Evolutionary conservation across 1,140 invertebrate genomes (phyloP), one percentile per base, ranked within the genome.

Genomic region (Drosophila leontia): DNA sequence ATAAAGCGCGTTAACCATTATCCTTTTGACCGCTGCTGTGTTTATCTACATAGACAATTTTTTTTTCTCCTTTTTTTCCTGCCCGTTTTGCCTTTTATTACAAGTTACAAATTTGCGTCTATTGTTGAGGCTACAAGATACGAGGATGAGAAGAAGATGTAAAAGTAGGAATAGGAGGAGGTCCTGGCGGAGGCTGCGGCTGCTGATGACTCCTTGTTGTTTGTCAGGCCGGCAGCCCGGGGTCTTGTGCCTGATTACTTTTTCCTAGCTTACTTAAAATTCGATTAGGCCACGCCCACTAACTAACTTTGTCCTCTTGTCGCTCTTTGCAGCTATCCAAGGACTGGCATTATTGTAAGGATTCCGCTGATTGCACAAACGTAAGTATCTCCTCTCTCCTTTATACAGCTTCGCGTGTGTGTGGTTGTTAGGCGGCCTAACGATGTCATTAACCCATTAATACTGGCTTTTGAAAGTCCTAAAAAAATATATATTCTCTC

Each of bases 41-140:
- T 53, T 67, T 44, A 56, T 37, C 41, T 45, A 59, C 51, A 48
- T 44, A 58, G 72, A 75, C 59, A 12, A 4, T 39, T 23, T 75
- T 75, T 39, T 50, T 39, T 55, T 50, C 13, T n/a, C 3, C 3
- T 34, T 17, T 57, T 75, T 64, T 64, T 72, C 42, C 47, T 53
- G 58, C 39, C 50, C 45, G 68, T 48, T 47, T 63, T 68, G 83
- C 83, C 80, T 77, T 87, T 87, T 85, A 84, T 85, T 83, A 88
- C 83, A 83, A 70, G 80, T 87, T 88, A 87, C 83, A 87, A 87
- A 87, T 87, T 87, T 87, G 83, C 83, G 83, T 87, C 83, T 87
- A 88, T 87, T 87, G 83, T 85, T 85, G 58, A 48, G 74, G 34
- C 42, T 17, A 39, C 26, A 23, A 48, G 64, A 63, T 39, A 23